Conservation (phyloP, 2,113 vertebrate genomes). For the human (Homo sapiens) region GRCh38 chr6:8843001-8843500, state of each 20-base stretch:
- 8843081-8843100: neutral
- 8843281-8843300: neutral
- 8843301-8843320: neutral
- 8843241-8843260: neutral
- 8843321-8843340: neutral
- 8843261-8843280: neutral
- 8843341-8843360: neutral
- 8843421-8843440: neutral
- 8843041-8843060: neutral
- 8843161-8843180: neutral
- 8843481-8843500: no score
- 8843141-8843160: neutral
- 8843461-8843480: neutral
- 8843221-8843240: neutral
- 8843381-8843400: neutral
- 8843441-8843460: neutral
- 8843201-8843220: neutral
- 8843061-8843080: neutral
- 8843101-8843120: neutral
- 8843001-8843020: neutral
- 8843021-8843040: neutral
- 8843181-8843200: neutral
- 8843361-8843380: neutral
- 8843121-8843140: neutral
- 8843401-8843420: neutral